A percentile compares a stretch with the other conserved stretches of the same genome.
These are phyloP conservation scores for Diadema setosum DNA, from an alignment of 35 echinoderm and acorn worm genomes.

Conservation along the genomic window DNA sequence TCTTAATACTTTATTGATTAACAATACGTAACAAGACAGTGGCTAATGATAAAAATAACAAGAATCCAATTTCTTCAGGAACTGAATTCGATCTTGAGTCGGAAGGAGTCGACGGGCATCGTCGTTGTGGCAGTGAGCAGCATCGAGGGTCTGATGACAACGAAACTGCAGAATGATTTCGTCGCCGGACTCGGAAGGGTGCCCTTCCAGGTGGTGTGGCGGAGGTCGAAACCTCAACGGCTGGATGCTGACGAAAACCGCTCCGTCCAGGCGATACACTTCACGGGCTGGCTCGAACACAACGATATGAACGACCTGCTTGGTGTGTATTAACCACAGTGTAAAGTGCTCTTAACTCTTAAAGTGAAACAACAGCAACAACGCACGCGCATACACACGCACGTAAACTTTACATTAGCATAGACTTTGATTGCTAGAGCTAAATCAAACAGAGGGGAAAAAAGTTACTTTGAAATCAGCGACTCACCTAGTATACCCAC, in stretches of 20 bases:
- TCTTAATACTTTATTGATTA: no score
- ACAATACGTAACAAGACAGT: no score
- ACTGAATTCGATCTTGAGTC: no score
- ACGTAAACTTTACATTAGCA: not conserved
- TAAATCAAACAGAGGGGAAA: not conserved
- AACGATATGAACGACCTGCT: constrained; percentile 10
- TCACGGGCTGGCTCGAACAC: not conserved
- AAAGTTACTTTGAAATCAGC: not conserved
- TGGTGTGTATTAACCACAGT: not conserved
- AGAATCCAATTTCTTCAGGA: no score
- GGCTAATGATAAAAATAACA: no score
- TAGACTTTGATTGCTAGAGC: not conserved
- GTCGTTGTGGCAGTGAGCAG: not conserved
- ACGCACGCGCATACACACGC: not conserved
- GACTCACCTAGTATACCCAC: not conserved
- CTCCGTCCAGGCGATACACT: not conserved
- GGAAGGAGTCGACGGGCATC: not conserved
- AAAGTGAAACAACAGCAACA: no score
- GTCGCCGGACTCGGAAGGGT: not conserved
- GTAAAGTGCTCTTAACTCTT: not conserved
- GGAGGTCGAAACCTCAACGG: not conserved
- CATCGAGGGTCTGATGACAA: not conserved
- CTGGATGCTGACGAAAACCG: no score
- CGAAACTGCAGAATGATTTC: not conserved
- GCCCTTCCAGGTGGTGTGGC: not conserved